Percentiles rank a stretch among this genome's conserved stretches.
phyloP scores from a whole-genome alignment of 1,140 invertebrate species.

The Apis cerana region DNA sequence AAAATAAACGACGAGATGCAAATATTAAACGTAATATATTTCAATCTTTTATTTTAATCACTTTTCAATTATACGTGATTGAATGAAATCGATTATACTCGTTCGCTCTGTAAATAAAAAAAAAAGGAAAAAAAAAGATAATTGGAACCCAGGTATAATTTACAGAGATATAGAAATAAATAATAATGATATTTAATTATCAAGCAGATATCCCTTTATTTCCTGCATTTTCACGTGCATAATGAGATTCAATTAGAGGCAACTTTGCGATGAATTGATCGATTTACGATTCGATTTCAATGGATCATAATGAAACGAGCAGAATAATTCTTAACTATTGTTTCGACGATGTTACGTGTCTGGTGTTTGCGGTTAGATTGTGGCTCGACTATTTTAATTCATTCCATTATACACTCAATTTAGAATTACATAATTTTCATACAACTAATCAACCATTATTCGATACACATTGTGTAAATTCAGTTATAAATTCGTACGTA shows the following conservation, averaged over 20 bases:
- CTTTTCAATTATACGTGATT: background rate
- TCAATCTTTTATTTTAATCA: no score
- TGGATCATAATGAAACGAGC: no score
- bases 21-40: background rate
- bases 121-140: no score
- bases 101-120: background rate
- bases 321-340: no score
- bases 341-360: background rate
- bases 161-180: background rate
- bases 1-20: no score
- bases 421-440: background rate
- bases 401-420: no score
- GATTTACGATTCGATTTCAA: no score
- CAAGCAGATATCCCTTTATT: background rate
- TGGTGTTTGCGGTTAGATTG: no score
- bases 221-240: background rate
- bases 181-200: background rate
- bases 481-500: background rate
- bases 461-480: background rate
- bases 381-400: background rate
- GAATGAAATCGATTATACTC: background rate
- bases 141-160: background rate
- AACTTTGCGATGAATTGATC: background rate
- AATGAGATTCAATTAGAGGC: background rate
- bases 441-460: background rate